Percentiles rank a stretch among this genome's conserved stretches.
Conservation (phyloP, 1,140 invertebrate genomes). For the Drosophila hydei region DNA sequence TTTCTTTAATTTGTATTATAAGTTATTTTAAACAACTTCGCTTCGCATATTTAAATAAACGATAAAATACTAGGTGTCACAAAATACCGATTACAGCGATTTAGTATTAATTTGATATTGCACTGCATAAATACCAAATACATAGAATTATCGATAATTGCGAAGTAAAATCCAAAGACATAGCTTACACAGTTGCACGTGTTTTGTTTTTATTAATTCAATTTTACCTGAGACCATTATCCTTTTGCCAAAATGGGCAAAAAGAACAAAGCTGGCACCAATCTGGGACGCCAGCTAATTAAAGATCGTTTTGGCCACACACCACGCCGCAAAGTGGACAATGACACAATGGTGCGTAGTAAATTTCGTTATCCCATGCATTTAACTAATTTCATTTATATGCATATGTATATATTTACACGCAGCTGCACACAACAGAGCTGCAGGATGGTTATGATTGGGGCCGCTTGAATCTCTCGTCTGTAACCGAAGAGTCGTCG, state of each 20-base stretch:
- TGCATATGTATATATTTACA: constrained; percentile 34
- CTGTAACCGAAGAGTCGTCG: constrained; percentile 97
- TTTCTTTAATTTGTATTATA: not conserved
- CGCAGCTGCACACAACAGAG: constrained; percentile 93
- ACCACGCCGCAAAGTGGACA: constrained; percentile 86
- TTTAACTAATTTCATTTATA: constrained; percentile 14
- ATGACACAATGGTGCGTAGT: constrained; percentile 86
- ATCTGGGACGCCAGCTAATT: constrained; percentile 89
- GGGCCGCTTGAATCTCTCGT: constrained; percentile 94
- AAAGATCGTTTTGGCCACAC: constrained; percentile 89
- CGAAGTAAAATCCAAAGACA: not conserved
- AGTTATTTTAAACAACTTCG: not conserved
- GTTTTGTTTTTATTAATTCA: constrained; percentile 28
- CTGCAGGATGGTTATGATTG: constrained; percentile 95
- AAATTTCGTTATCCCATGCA: not conserved
- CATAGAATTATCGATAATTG: constrained; percentile 3
- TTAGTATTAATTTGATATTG: constrained; percentile 1
- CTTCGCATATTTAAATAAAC: constrained; percentile 1
- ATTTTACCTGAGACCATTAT: not conserved
- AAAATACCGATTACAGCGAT: not conserved
- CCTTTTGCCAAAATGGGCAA: constrained; percentile 59
- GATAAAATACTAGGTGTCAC: not conserved
- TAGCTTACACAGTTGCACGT: constrained; percentile 25
- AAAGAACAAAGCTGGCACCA: constrained; percentile 66
- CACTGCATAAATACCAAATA: not conserved